phyloP scores from a whole-genome alignment of 2,797 vertebrate species.

The Gymnodraco acuticeps region DNA sequence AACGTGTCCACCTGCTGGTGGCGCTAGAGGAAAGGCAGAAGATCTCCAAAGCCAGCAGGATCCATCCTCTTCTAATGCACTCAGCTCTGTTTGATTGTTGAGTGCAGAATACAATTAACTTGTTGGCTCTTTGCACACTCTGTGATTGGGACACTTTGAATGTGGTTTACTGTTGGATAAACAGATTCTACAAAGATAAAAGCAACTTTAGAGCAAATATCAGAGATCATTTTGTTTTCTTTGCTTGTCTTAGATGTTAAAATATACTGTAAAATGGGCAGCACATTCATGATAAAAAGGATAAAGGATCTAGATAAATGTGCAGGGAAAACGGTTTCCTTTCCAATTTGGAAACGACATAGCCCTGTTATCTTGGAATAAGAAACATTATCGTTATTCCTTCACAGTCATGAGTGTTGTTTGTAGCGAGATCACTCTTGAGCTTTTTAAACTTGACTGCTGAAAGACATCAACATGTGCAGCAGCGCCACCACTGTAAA shows the following conservation, averaged over 20 bases:
- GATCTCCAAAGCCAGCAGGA: background rate
- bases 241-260: constrained; percentile 39
- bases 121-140: constrained; percentile 15
- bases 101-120: constrained; percentile 18
- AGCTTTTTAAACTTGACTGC: constrained; percentile 46
- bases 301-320: constrained; percentile 22
- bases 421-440: constrained; percentile 25
- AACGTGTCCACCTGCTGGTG: no score
- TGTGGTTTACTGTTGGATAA: constrained; percentile 32
- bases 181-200: constrained; percentile 19
- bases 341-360: constrained; percentile 23
- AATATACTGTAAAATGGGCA: constrained; percentile 21
- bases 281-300: constrained; percentile 22
- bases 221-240: constrained; percentile 30
- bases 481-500: constrained; percentile 53
- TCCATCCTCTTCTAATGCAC: background rate
- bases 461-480: constrained; percentile 34
- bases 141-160: constrained; percentile 10
- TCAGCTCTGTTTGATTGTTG: constrained; percentile 21
- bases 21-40: no score
- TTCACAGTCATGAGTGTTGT: constrained; percentile 10
- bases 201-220: constrained; percentile 24
- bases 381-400: constrained; percentile 33
- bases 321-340: constrained; percentile 11
- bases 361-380: constrained; percentile 16